Base-by-base conservation (phyloP, 2,797 vertebrate genomes). In the Pitangus sulphuratus region DNA sequence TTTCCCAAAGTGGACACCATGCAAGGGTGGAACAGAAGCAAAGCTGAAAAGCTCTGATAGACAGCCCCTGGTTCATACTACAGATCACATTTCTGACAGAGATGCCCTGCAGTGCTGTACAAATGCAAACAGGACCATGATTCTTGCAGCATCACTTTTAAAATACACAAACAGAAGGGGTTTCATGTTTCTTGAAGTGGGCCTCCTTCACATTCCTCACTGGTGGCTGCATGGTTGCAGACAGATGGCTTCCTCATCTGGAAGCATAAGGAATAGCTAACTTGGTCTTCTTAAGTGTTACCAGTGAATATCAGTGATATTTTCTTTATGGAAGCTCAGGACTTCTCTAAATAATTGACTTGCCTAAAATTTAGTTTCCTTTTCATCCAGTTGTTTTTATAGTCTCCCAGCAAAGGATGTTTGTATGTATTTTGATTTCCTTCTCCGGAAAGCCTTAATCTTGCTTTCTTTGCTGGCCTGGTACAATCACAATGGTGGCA, bases 101-200 rank as follows among this genome's bases (percentile, higher is more conserved):
- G 26, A 12, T 45, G 12, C 3, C 12, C 35, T 48, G 33, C 11
- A 44, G 50, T 10, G 31, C 24, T 50, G 40, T 26, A 35, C 50
- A 82, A 75, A 66, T 0, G 2, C 37, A 33, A n/a, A 35, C 0
- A 0, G 5, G 11, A 13, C 31, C 16, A 16, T 6, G 19, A 39
- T 33, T 64, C 50, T 58, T 64, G 25, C 13, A 33, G 11, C 25
- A 54, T 26, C 35, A 45, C 14, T 62, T 87, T 68, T 77, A 68
- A 71, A 84, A 56, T 54, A n/a, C 10, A 76, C 4, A 45, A n/a
- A 28, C 2, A 42, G 24, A 58, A 51, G 16, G 15, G 1, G 2
- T 30, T 40, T 77, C 2, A 2, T 30, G 35, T 81, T 51, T 31
- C 62, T 35, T 64, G 35, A 75, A 47, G 37, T 11, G 4, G 9